Base-by-base conservation (phyloP, 2,797 vertebrate genomes). In the Rhinoraja longicauda region DNA sequence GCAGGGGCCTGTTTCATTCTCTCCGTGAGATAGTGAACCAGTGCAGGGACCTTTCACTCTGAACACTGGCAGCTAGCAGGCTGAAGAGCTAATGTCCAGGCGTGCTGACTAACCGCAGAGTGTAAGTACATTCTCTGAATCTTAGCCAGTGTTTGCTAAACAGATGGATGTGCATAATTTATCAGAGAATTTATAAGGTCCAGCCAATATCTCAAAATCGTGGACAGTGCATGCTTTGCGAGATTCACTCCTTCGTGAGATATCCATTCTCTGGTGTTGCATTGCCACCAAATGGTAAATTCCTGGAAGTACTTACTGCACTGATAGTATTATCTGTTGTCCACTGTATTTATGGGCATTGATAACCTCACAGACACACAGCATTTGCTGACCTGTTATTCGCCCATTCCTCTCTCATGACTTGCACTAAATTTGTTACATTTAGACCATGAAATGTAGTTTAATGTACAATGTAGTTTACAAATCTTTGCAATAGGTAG, bases 271-370 rank as follows among this genome's bases (percentile, higher is more conserved):
- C 36, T 73, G 24, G 70, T 21, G 19, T 57, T 39, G 29, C 39
- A 75, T 75, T 92, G 90, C 90, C 90, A 92, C 70, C 90, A 53
- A 29, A 92, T 75, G 90, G 39, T 45, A 45, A 75, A n/a, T 73
- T 8, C 12, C 7, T 75, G 64, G 70, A 73, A 92, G 72, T 92
- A 57, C 70, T 92, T 75, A 45, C 26, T 12, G 26, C n/a, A 1
- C 62, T 19, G n/a, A 92, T 26, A 21, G 13, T 32, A 64, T 36
- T 32, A 62, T 62, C 59, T 26, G 86, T 15, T 39, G 17, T 15
- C 64, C 10, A 12, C 64, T 67, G 10, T 67, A 17, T 67, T 26
- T 24, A 26, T 24, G 1, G 24, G 70, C 19, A 70, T 19, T 70
- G 67, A 1, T 1, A 64, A 64, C 8, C 13, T 64, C 62, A 64